A percentile compares a stretch with the other conserved stretches of the same genome.
Conservation (phyloP, 1,140 invertebrate genomes). For the Dreissena polymorpha region DNA sequence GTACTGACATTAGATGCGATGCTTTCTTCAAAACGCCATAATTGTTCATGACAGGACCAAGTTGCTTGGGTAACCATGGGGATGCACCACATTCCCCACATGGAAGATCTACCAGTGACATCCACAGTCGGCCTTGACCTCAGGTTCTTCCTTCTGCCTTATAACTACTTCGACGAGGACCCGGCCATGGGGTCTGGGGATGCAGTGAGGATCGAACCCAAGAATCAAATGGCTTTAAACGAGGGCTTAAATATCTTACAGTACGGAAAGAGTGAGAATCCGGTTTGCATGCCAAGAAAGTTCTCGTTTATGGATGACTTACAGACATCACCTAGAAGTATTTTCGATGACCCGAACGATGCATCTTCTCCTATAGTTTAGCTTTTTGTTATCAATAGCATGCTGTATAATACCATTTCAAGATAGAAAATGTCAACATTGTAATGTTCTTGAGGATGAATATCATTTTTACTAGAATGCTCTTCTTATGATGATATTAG, state of each 20-base stretch:
- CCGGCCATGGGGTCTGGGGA: slow-evolving; percentile 68
- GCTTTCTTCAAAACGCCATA: not conserved
- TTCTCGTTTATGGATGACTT: not conserved
- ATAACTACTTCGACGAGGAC: slow-evolving; percentile 74
- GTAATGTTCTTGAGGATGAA: too few species aligned
- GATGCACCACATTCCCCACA: slow-evolving; percentile 69
- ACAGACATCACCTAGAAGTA: too few species aligned
- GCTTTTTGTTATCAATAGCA: too few species aligned
- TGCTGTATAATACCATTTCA: too few species aligned
- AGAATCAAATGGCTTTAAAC: slow-evolving; percentile 4
- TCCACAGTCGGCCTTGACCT: slow-evolving; percentile 66
- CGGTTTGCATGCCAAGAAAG: not conserved
- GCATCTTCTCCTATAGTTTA: too few species aligned
- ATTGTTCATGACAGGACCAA: slow-evolving; percentile 59
- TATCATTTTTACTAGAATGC: too few species aligned
- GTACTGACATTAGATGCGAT: too few species aligned
- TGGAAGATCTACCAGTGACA: slow-evolving; percentile 73
- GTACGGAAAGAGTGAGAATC: slow-evolving; percentile 45
- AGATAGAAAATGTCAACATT: too few species aligned
- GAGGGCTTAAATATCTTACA: slow-evolving; percentile 48
- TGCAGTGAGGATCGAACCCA: slow-evolving; percentile 58
- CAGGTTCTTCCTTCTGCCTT: slow-evolving; percentile 66
- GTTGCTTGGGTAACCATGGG: slow-evolving; percentile 76
- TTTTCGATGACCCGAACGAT: not conserved
- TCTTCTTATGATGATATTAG: too few species aligned